Evolutionary conservation across 37 sponge, comb jelly and placozoan species (phyloP), one percentile per base, ranked within the genome.

Genomic region (Diacarnus erythraeanus): DNA sequence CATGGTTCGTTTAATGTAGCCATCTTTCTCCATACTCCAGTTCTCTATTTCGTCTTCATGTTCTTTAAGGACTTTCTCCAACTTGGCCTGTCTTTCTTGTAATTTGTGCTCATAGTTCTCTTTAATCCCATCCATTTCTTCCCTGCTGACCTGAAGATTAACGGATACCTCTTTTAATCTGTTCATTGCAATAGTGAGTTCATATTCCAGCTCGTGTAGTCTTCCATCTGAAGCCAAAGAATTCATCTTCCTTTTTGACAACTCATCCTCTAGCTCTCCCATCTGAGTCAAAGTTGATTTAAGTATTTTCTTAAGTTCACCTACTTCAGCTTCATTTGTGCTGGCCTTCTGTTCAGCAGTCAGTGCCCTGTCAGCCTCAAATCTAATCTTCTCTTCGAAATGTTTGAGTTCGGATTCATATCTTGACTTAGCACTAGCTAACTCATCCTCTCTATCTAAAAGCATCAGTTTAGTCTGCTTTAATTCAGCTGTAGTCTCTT

Each of bases 1-100:
- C 87, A 87, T 87, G 59, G 27, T 33, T 61, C 76, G 57, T 36
- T 75, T 80, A 43, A 77, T 34, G 33, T 75, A 41, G 3, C 21
- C 25, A 37, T 87, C 87, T 30, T 60, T 69, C 64, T 81, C 77
- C 15, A 10, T 21, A 2, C 6, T 33, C 56, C 29, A 34, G 0
- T 64, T 56, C 44, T 40, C 64, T 42, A 31, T 29, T 54, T 60
- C 34, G 51, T 38, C 60, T 12, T 69, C 38, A 25, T 21, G 20
- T 18, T 70, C 58, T n/a, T 29, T 57, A 8, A 44, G 18, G 30
- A 6, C 35, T 29, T 20, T 31, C 59, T 69, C 27, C 58, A 22
- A 26, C 44, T 69, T 57, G 18, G 29, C 71, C 38, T 43, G 47
- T 5, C 1, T 12, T 57, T 57, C 64, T 33, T 37, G 51, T 39